These are phyloP conservation scores for Platyscapa corneri DNA, from an alignment of 1,140 invertebrate genomes.

Conservation along the genomic window DNA sequence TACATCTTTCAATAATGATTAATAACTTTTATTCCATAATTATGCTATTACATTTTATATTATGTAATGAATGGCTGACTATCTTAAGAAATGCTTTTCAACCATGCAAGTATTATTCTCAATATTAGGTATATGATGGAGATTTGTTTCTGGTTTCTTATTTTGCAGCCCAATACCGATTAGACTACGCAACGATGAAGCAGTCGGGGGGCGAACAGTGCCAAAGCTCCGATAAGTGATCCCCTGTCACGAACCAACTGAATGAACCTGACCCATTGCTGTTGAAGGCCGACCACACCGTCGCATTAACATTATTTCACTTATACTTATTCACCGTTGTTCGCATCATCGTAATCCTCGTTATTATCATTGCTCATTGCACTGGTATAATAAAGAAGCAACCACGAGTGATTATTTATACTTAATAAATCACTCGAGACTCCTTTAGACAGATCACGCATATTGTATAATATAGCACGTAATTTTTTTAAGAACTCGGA, in stretches of 20 bases:
- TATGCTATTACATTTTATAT: too few relatives aligned
- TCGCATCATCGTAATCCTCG: slow-evolving; percentile 46
- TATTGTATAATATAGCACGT: slow-evolving; percentile 24
- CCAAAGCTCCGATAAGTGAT: slow-evolving; percentile 73
- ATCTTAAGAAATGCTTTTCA: too few relatives aligned
- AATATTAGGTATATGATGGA: not conserved
- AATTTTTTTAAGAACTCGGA: slow-evolving; percentile 21
- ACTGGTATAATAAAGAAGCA: slow-evolving; percentile 53
- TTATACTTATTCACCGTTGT: slow-evolving; percentile 52
- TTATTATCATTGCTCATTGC: slow-evolving; percentile 28
- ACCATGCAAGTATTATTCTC: too few relatives aligned
- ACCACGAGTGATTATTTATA: slow-evolving; percentile 5
- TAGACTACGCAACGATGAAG: slow-evolving; percentile 73
- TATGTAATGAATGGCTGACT: too few relatives aligned
- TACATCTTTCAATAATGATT: too few relatives aligned
- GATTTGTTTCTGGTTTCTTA: not conserved
- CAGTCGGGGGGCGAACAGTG: slow-evolving; percentile 65
- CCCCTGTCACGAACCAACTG: slow-evolving; percentile 67
- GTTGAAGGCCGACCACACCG: not conserved
- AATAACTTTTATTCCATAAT: too few relatives aligned
- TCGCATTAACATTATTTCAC: slow-evolving; percentile 5
- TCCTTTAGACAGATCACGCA: slow-evolving; percentile 17
- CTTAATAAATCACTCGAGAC: not conserved
- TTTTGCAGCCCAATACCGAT: slow-evolving; percentile 72
- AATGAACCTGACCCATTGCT: not conserved